phyloP scores from a whole-genome alignment of 2,797 vertebrate genomes.

The Pygocentrus nattereri region DNA sequence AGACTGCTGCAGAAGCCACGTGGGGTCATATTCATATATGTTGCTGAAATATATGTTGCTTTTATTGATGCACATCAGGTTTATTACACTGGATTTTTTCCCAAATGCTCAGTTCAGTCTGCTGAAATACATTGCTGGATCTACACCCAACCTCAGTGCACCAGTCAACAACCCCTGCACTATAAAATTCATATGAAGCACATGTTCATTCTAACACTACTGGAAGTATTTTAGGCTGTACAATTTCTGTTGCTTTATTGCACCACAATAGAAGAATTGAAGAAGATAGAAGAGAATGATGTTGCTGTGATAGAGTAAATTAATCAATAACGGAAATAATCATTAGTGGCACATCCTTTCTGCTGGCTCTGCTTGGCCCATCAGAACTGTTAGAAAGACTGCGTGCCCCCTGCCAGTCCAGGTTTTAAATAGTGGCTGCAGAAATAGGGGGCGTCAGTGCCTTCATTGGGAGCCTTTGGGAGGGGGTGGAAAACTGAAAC shows the following conservation, averaged over 20 bases:
- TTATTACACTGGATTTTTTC: no score
- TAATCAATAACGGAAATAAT: not conserved
- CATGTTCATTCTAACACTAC: not conserved
- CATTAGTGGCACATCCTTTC: not conserved
- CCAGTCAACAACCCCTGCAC: not conserved
- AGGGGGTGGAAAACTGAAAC: constrained; percentile 68
- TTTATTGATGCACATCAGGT: no score
- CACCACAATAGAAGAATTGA: not conserved
- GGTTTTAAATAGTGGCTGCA: constrained; percentile 78
- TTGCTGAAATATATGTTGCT: no score
- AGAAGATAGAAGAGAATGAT: no score
- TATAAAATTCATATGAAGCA: not conserved
- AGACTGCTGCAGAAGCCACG: no score
- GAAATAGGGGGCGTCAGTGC: constrained; percentile 80
- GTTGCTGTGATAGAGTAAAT: not conserved
- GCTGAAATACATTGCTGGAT: no score
- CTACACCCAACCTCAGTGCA: no score
- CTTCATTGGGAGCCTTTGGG: constrained; percentile 58
- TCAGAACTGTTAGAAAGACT: constrained; percentile 33
- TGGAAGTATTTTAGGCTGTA: not conserved
- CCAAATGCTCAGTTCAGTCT: no score
- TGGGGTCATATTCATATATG: no score
- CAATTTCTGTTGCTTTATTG: not conserved
- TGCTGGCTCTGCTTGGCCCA: not conserved
- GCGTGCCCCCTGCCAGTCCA: constrained; percentile 67